Evolutionary conservation across 2,113 vertebrate genomes (phyloP).

Genomic region (Dasyornis broadbenti): DNA sequence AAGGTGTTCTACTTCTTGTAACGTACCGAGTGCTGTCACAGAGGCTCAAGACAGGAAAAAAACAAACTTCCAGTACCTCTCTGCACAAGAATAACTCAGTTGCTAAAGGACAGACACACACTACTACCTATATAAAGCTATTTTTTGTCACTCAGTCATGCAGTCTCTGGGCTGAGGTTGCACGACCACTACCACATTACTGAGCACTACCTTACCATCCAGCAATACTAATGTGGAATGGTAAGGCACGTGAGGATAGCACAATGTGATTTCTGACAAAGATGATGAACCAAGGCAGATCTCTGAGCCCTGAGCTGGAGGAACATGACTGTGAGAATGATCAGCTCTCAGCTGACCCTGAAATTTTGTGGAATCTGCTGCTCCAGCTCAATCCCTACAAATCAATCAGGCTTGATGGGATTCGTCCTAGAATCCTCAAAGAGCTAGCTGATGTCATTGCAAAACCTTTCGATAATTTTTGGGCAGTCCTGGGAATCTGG

Average conservation of each 20-base stretch:
- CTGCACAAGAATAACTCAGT: background rate
- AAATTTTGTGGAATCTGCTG: background rate
- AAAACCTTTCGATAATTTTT: background rate
- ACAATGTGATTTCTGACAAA: background rate
- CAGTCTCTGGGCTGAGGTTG: accelerated
- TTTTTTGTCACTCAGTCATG: background rate
- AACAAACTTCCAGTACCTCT: background rate
- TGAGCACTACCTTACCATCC: background rate
- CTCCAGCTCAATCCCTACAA: background rate
- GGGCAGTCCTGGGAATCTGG: background rate
- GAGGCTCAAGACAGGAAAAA: background rate
- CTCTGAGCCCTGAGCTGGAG: background rate
- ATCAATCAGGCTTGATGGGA: background rate
- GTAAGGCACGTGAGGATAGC: accelerated
- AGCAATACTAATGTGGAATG: background rate
- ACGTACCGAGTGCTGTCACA: background rate
- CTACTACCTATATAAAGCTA: background rate
- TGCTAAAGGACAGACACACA: background rate
- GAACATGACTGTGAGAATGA: background rate
- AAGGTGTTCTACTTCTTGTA: background rate
- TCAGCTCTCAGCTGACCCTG: background rate
- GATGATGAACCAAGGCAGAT: background rate
- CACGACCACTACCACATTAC: background rate
- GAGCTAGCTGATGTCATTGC: background rate
- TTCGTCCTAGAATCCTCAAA: background rate